Conservation (phyloP, 2,888 invertebrate genomes). For the Oscheius sp. region DNA sequence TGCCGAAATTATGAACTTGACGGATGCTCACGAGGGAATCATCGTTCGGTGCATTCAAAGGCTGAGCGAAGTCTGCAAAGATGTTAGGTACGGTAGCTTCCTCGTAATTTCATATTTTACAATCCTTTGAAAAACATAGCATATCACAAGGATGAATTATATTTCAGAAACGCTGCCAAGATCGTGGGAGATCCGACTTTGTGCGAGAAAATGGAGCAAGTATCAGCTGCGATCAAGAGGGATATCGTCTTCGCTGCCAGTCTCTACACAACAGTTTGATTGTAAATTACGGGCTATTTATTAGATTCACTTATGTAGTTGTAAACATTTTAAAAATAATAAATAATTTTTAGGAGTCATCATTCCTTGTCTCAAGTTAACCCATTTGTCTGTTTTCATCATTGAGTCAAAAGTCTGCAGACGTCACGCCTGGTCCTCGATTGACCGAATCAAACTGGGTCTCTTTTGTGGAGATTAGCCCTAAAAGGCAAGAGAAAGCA, state of each 20-base stretch:
- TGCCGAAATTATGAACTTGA: conserved; percentile 88
- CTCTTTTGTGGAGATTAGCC: too few species aligned
- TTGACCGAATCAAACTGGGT: too few species aligned
- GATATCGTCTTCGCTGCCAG: conserved; percentile 98
- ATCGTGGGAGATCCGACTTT: conserved; percentile 91
- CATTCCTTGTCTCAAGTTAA: too few species aligned
- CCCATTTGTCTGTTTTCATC: too few species aligned
- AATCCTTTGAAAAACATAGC: not conserved
- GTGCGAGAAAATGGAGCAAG: conserved; percentile 90
- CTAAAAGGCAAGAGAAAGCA: too few species aligned
- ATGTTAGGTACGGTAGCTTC: conserved; percentile 78
- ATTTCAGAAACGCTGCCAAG: conserved; percentile 82
- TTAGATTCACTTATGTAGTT: too few species aligned
- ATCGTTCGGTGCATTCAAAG: conserved; percentile 97
- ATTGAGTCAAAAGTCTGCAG: too few species aligned
- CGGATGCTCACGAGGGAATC: conserved; percentile 95
- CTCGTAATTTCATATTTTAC: not conserved
- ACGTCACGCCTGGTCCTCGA: too few species aligned
- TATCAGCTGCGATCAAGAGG: conserved; percentile 86
- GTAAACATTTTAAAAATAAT: too few species aligned
- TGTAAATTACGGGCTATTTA: too few species aligned
- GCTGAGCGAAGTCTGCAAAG: conserved; percentile 86
- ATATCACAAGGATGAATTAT: too few species aligned
- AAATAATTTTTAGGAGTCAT: too few species aligned
- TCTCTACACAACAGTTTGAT: conserved; percentile 77